Evolutionary conservation across 2,113 vertebrate genomes (phyloP).

Genomic region (Balaeniceps rex): DNA sequence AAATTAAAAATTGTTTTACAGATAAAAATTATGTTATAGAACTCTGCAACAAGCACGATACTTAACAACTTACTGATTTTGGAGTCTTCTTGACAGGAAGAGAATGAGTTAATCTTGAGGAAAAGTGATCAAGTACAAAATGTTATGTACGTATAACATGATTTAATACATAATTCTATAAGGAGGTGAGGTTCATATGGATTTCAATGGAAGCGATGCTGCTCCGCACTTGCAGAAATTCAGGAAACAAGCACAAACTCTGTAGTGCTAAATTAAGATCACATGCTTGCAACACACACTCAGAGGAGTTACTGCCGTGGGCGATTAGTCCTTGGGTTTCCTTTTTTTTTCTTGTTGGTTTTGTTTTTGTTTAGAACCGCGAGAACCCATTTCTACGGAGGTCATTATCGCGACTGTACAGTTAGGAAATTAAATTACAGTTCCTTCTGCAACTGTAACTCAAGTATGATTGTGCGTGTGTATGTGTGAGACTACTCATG

Average conservation of each 20-base stretch:
- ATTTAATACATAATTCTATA: not conserved
- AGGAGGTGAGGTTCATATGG: not conserved
- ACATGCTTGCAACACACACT: not conserved
- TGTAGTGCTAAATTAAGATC: constrained; percentile 6
- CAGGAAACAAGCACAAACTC: not conserved
- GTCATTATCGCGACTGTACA: not conserved
- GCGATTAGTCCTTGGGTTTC: not conserved
- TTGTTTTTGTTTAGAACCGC: not conserved
- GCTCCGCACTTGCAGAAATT: not conserved
- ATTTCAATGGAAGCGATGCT: not conserved
- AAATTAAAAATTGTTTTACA: not conserved
- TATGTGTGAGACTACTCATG: not conserved
- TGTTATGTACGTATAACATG: rapidly evolving
- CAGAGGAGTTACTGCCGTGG: not conserved
- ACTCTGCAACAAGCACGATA: not conserved
- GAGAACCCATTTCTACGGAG: not conserved
- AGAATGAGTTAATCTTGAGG: not conserved
- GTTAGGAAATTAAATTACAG: not conserved
- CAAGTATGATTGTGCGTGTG: not conserved
- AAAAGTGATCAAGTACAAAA: not conserved
- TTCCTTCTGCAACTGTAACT: not conserved
- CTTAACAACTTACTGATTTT: not conserved
- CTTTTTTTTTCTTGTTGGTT: not conserved
- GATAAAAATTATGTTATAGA: rapidly evolving
- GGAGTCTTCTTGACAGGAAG: not conserved